A percentile compares a stretch with the other conserved stretches of the same genome.
Evolutionary conservation across 2,797 vertebrate species (phyloP).

Genomic region (Steatocranus sp.): DNA sequence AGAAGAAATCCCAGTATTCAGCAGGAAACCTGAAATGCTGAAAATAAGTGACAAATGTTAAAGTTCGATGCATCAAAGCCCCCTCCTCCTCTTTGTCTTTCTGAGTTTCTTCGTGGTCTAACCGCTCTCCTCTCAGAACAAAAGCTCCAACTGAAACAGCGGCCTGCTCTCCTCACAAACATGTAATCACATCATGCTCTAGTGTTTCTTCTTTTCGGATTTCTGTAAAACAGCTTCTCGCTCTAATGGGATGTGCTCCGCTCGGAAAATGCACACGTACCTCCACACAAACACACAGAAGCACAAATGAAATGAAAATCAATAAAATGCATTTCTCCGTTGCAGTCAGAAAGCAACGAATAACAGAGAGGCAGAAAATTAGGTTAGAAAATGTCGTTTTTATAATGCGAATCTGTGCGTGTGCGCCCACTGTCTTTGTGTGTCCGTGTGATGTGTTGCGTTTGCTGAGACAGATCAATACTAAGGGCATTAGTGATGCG

Average conservation of each 20-base stretch:
- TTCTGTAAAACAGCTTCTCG: constrained; percentile 22
- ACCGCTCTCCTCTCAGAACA: constrained; percentile 3
- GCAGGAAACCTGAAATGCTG: background rate
- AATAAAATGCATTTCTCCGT: constrained; percentile 35
- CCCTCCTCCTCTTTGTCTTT: background rate
- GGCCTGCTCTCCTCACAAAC: background rate
- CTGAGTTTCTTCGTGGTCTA: background rate
- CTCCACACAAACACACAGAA: background rate
- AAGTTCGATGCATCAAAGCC: background rate
- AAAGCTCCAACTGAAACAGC: background rate
- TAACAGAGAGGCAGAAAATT: constrained; percentile 46
- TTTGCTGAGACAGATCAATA: constrained; percentile 62
- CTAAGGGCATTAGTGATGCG: constrained; percentile 59
- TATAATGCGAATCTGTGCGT: background rate
- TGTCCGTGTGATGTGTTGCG: background rate
- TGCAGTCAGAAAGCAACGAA: constrained; percentile 41
- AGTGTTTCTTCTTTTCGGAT: constrained; percentile 1
- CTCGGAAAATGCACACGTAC: background rate
- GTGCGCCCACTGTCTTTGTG: constrained; percentile 13
- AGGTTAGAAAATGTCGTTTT: constrained; percentile 48
- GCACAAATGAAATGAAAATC: constrained; percentile 42
- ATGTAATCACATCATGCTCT: constrained; percentile 29
- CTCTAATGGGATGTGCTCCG: constrained; percentile 7
- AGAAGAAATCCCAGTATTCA: background rate
- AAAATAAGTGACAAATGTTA: background rate